These are phyloP conservation scores for Druon quercuslanigerum DNA, from an alignment of 1,140 invertebrate genomes.

Conservation along the genomic window DNA sequence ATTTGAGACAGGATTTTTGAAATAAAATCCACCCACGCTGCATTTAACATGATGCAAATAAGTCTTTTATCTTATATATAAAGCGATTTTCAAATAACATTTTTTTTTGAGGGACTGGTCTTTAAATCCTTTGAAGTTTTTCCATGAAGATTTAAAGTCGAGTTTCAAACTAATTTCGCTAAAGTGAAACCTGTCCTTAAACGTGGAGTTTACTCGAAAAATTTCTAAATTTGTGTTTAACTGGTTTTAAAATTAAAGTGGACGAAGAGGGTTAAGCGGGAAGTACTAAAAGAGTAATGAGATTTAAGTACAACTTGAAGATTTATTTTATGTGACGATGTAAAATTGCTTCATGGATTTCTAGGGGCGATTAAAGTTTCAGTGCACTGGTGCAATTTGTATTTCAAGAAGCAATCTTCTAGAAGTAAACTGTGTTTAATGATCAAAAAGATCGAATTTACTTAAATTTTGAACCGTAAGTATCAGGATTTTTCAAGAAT, in stretches of 20 bases:
- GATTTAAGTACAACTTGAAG: conserved; percentile 7
- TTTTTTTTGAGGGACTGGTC: too few species aligned
- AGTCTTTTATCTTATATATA: too few species aligned
- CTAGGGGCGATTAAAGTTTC: not conserved
- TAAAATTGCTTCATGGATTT: conserved; percentile 3
- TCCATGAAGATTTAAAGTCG: too few species aligned
- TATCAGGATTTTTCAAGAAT: not conserved
- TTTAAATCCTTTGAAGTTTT: too few species aligned
- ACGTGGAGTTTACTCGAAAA: not conserved
- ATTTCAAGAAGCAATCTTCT: not conserved
- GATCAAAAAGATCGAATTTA: not conserved
- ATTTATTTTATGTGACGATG: not conserved
- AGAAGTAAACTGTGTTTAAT: not conserved
- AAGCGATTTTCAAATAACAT: too few species aligned
- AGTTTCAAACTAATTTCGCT: too few species aligned
- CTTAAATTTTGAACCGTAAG: not conserved
- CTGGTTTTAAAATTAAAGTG: not conserved
- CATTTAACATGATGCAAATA: too few species aligned
- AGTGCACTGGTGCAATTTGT: not conserved
- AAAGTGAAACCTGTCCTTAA: too few species aligned
- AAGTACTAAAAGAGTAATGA: conserved; percentile 6
- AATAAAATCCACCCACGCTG: too few species aligned
- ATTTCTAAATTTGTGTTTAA: not conserved
- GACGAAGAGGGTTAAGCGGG: not conserved
- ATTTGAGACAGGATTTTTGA: too few species aligned